Evolutionary conservation across 2,797 vertebrate species (phyloP).

Genomic region (Erpetoichthys calabaricus): DNA sequence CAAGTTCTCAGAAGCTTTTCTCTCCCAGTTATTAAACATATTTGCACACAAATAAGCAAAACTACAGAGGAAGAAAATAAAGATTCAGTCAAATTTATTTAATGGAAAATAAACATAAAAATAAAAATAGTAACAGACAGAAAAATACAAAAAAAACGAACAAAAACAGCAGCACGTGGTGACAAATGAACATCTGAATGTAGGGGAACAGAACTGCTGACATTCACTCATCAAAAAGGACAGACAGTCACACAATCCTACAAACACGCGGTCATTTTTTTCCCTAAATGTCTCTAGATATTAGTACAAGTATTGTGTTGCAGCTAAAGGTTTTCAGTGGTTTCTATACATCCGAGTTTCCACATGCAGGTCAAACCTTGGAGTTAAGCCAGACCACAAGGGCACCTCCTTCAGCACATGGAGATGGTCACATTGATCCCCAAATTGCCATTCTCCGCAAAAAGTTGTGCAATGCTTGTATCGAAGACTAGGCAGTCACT

Average conservation of each 20-base stretch:
- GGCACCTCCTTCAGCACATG: slow-evolving; percentile 63
- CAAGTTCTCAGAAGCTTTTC: no score
- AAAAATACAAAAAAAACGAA: slow-evolving; percentile 19
- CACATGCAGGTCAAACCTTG: slow-evolving; percentile 46
- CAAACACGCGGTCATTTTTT: no score
- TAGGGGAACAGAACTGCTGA: no score
- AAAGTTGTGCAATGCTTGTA: slow-evolving; percentile 88
- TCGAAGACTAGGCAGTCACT: slow-evolving; percentile 90
- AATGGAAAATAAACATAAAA: slow-evolving; percentile 86
- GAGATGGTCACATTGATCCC: slow-evolving; percentile 92
- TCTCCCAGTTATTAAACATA: no score
- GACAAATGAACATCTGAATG: slow-evolving; percentile 1
- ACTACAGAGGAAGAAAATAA: slow-evolving; percentile 55
- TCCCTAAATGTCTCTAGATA: no score
- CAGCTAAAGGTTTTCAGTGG: slow-evolving; percentile 52
- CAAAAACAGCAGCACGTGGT: slow-evolving; percentile 14
- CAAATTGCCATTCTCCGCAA: slow-evolving; percentile 85
- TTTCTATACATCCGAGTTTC: slow-evolving; percentile 64
- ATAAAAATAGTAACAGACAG: slow-evolving; percentile 28
- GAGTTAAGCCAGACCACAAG: slow-evolving; percentile 9
- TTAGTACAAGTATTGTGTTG: no score
- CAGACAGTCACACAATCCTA: no score
- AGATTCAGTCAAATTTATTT: slow-evolving; percentile 97
- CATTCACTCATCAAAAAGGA: no score
- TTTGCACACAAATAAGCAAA: slow-evolving; percentile 18